These are phyloP conservation scores for Toxotes chatareus DNA, from an alignment of 2,113 vertebrate genomes.

Conservation along the genomic window DNA sequence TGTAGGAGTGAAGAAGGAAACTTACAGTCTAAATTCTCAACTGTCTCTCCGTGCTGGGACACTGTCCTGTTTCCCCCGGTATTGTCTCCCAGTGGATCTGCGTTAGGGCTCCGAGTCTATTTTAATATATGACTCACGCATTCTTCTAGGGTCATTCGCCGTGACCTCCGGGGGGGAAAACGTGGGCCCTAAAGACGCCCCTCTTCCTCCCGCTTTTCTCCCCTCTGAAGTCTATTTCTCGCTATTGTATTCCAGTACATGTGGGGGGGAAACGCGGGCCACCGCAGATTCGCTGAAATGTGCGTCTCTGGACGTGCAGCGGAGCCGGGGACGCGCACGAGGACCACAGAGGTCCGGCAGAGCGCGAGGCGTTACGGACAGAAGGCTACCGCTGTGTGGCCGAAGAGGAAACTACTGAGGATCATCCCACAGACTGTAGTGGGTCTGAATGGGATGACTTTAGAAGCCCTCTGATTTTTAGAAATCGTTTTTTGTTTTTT, in stretches of 20 bases:
- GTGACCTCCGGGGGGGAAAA: constrained; percentile 89
- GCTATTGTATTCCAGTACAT: not conserved
- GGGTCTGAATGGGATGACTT: not conserved
- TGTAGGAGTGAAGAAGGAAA: not conserved
- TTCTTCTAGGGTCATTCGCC: constrained; percentile 90
- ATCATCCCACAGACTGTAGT: not conserved
- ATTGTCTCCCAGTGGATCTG: constrained; percentile 90
- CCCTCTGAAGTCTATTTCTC: not conserved
- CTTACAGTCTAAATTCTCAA: constrained; percentile 19
- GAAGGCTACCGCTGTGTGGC: constrained; percentile 83
- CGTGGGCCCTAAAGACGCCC: constrained; percentile 56
- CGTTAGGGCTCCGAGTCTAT: constrained; percentile 83
- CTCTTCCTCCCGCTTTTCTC: not conserved
- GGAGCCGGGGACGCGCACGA: constrained; percentile 32
- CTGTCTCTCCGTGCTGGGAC: constrained; percentile 67
- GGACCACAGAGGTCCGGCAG: constrained; percentile 6
- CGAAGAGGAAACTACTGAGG: constrained; percentile 18
- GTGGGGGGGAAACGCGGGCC: not conserved
- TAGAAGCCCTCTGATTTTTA: not conserved
- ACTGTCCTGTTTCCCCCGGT: constrained; percentile 86
- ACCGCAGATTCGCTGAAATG: not conserved
- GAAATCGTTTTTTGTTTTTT: not conserved
- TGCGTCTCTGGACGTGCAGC: constrained; percentile 15
- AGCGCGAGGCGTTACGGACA: constrained; percentile 58
- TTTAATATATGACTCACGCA: constrained; percentile 93